phyloP scores from a whole-genome alignment of 2,797 vertebrate genomes.

The Morus bassanus region DNA sequence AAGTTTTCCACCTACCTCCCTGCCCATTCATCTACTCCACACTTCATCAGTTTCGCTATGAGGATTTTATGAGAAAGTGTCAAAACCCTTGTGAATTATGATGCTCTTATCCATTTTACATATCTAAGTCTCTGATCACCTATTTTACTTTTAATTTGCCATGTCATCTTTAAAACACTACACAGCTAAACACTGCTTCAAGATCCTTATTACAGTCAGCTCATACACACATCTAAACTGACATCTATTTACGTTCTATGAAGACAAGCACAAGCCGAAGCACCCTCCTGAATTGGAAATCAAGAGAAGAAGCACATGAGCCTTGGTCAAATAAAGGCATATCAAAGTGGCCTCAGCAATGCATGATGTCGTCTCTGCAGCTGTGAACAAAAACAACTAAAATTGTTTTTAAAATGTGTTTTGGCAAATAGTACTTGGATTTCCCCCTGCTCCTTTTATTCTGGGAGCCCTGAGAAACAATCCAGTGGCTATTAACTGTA shows the following conservation, averaged over 20 bases:
- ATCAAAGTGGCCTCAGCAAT: background rate
- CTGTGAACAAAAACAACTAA: background rate
- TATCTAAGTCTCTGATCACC: background rate
- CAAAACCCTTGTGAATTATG: background rate
- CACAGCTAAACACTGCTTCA: background rate
- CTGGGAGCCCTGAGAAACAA: background rate
- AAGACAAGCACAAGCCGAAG: background rate
- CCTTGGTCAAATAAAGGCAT: background rate
- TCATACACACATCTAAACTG: background rate
- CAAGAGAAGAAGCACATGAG: background rate
- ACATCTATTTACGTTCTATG: background rate
- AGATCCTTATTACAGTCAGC: background rate
- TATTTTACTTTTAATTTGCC: background rate
- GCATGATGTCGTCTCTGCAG: background rate
- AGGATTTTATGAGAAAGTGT: background rate
- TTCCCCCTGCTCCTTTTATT: background rate
- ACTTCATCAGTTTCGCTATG: background rate
- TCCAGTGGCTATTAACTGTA: background rate
- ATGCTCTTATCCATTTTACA: background rate
- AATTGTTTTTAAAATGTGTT: background rate
- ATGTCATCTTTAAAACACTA: background rate
- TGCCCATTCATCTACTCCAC: background rate
- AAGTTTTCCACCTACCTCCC: background rate
- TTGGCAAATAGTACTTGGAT: background rate
- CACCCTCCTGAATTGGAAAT: background rate